These are phyloP conservation scores for Nipponia nippon DNA, from an alignment of 2,113 vertebrate genomes.

Conservation along the genomic window DNA sequence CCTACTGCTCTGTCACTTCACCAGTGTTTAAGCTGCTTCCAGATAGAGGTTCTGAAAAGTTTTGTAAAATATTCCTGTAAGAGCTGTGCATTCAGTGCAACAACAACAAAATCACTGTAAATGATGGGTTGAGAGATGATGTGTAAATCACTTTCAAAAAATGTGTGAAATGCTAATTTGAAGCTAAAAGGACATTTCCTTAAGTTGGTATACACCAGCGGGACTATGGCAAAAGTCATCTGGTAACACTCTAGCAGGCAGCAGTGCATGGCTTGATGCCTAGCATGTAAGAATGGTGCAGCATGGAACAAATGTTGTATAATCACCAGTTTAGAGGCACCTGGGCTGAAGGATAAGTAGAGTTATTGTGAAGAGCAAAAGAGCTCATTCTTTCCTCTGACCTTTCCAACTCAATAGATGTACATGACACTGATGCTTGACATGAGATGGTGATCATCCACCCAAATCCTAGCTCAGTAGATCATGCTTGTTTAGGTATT, in stretches of 20 bases:
- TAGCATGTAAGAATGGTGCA: not conserved
- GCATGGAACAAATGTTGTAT: not conserved
- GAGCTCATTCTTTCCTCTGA: not conserved
- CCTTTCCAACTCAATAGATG: not conserved
- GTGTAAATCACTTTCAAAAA: not conserved
- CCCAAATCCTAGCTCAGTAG: not conserved
- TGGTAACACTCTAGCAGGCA: not conserved
- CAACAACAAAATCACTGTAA: not conserved
- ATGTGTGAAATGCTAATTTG: not conserved
- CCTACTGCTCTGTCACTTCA: not conserved
- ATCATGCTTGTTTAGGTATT: not conserved
- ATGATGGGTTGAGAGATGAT: not conserved
- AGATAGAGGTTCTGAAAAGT: not conserved
- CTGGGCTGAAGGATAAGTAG: not conserved
- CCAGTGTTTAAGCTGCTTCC: not conserved
- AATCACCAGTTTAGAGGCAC: not conserved
- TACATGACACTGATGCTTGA: not conserved
- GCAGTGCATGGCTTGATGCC: not conserved
- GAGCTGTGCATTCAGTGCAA: not conserved
- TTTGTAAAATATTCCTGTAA: not conserved
- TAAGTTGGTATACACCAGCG: not conserved
- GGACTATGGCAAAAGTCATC: not conserved
- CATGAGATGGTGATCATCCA: not conserved
- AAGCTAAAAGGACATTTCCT: not conserved
- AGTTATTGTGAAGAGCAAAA: not conserved